Evolutionary conservation across 2,888 invertebrate genomes (phyloP).

Genomic region (Mesochorus sp.): DNA sequence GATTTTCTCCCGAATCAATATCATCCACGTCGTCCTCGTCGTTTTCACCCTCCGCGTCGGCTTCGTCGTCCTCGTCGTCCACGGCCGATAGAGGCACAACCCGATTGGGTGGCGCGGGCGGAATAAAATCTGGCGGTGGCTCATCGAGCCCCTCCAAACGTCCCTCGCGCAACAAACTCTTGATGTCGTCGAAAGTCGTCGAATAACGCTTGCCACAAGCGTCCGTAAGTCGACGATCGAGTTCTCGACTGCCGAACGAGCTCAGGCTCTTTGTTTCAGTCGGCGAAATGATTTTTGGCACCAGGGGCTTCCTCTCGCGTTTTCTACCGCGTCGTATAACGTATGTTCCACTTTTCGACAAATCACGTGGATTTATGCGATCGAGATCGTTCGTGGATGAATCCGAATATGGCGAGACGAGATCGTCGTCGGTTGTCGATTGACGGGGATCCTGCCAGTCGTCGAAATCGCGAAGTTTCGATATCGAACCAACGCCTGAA

Average conservation of each 20-base stretch:
- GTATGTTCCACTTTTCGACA: constrained; percentile 89
- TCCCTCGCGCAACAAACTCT: constrained; percentile 88
- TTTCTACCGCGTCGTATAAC: constrained; percentile 89
- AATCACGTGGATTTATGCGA: constrained; percentile 79
- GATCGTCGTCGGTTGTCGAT: constrained; percentile 86
- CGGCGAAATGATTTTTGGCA: constrained; percentile 84
- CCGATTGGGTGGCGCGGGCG: constrained; percentile 85
- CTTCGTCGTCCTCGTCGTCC: constrained; percentile 85
- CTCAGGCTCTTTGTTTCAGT: constrained; percentile 83
- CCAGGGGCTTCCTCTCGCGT: constrained; percentile 86
- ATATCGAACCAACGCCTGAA: constrained; percentile 89
- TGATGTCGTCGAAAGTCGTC: constrained; percentile 90
- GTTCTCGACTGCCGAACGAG: constrained; percentile 83
- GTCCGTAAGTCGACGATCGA: constrained; percentile 84
- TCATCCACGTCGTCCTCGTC: neutral
- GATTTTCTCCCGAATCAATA: constrained; percentile 67
- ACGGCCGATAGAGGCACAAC: constrained; percentile 88
- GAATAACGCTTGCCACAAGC: constrained; percentile 86
- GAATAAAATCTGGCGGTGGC: constrained; percentile 85
- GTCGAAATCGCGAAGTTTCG: constrained; percentile 87
- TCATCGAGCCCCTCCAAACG: constrained; percentile 83
- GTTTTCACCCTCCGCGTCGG: constrained; percentile 81
- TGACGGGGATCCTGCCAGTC: constrained; percentile 90
- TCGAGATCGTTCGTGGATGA: constrained; percentile 82
- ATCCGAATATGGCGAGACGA: constrained; percentile 88